Evolutionary conservation across 1,140 invertebrate genomes (phyloP).

Genomic region (Planococcus citri): DNA sequence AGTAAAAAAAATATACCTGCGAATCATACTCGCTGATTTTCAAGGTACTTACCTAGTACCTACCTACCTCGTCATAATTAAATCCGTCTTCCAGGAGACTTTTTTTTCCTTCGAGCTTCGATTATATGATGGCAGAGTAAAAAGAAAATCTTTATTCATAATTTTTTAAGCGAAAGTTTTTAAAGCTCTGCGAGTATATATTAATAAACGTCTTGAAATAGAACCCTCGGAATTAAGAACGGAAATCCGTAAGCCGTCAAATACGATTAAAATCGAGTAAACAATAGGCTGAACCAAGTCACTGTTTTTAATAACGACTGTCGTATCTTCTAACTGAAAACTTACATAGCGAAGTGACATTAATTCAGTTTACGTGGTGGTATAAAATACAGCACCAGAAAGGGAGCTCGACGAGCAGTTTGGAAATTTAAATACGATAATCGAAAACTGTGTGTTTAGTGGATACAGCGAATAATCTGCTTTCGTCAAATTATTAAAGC

Average conservation of each 20-base stretch:
- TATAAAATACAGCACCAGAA: not conserved
- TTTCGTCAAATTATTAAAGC: not conserved
- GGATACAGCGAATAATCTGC: not conserved
- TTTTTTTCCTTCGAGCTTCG: not conserved
- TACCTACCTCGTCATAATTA: no score
- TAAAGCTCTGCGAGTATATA: not conserved
- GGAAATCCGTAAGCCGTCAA: constrained; percentile 5
- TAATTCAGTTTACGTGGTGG: not conserved
- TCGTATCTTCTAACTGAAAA: not conserved
- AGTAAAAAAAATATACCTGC: no score
- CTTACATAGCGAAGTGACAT: not conserved
- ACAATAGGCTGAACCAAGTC: not conserved
- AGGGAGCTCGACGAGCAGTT: not conserved
- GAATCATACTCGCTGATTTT: no score
- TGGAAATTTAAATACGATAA: not conserved
- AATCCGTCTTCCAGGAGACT: no score
- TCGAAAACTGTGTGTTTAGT: not conserved
- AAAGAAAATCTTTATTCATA: constrained; percentile 4
- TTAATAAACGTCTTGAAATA: constrained; percentile 2
- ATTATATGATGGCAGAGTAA: not conserved
- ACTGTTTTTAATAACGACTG: not conserved
- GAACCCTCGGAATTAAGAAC: not conserved
- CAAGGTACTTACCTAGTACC: no score
- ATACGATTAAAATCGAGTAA: not conserved
- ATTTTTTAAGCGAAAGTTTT: not conserved